Percentiles rank a stretch among this genome's conserved stretches.
phyloP scores from a whole-genome alignment of 2,888 invertebrate genomes.

The Scaptomyza tumidula region DNA sequence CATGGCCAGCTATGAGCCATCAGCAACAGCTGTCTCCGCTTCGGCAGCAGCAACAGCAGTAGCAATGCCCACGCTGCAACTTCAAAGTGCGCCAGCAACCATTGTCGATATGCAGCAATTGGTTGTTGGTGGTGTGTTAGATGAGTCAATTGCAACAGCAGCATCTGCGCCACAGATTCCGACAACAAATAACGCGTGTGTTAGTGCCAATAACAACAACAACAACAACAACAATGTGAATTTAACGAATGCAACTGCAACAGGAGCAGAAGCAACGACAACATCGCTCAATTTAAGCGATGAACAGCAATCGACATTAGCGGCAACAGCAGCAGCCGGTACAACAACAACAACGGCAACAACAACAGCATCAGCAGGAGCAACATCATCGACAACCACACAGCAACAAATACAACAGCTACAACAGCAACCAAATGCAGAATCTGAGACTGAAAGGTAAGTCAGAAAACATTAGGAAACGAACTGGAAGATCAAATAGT shows the following conservation, averaged over 20 bases:
- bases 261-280: constrained; percentile 58
- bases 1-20: constrained; percentile 68
- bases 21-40: constrained; percentile 28
- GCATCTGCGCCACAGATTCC: constrained; percentile 43
- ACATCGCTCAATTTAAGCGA: constrained; percentile 55
- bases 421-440: constrained; percentile 81
- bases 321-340: constrained; percentile 35
- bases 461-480: constrained; percentile 24
- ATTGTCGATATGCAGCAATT: constrained; percentile 79
- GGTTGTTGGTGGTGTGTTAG: constrained; percentile 46
- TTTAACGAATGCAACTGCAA: constrained; percentile 63
- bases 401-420: constrained; percentile 66
- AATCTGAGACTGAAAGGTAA: constrained; percentile 85
- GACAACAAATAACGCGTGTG: constrained; percentile 79
- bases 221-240: constrained; percentile 71
- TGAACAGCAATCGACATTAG: constrained; percentile 55
- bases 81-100: constrained; percentile 81
- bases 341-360: constrained; percentile 40
- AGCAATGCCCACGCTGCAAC: background rate
- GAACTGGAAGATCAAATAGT: too few relatives aligned
- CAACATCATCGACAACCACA: constrained; percentile 59
- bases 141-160: constrained; percentile 51
- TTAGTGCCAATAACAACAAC: constrained; percentile 76
- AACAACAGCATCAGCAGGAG: constrained; percentile 45
- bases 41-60: constrained; percentile 9